A percentile compares a stretch with the other conserved stretches of the same genome.
phyloP scores from a whole-genome alignment of 2,888 invertebrate genomes.

The Rhagonycha lutea region DNA sequence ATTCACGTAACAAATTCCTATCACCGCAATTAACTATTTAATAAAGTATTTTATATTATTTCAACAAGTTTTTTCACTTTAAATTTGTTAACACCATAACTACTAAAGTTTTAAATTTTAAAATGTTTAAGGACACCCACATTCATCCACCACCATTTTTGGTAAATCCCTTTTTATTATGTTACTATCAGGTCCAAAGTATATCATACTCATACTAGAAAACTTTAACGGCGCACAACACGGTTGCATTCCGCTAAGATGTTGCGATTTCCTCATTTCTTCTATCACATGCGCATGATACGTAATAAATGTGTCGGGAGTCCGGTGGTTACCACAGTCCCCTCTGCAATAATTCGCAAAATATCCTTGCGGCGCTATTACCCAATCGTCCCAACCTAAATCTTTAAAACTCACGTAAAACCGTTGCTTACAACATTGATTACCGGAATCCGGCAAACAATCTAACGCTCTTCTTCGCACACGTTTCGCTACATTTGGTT shows the following conservation, averaged over 20 bases:
- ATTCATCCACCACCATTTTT: constrained; percentile 95
- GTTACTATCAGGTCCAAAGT: constrained; percentile 86
- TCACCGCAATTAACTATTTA: constrained; percentile 22
- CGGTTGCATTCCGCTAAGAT: constrained; percentile 79
- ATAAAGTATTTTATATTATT: constrained; percentile 12
- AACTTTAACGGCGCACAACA: constrained; percentile 93
- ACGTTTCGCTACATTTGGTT: constrained; percentile 68
- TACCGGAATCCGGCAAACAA: constrained; percentile 71
- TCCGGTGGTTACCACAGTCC: constrained; percentile 79
- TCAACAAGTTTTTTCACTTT: constrained; percentile 19
- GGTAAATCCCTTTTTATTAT: constrained; percentile 93
- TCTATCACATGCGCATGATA: constrained; percentile 92
- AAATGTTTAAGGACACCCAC: constrained; percentile 80
- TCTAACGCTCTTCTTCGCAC: constrained; percentile 83
- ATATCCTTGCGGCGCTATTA: constrained; percentile 82
- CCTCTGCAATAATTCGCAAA: constrained; percentile 94
- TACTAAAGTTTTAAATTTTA: constrained; percentile 14
- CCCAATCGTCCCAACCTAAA: constrained; percentile 95
- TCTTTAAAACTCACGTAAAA: constrained; percentile 92
- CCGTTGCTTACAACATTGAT: constrained; percentile 85
- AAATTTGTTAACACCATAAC: constrained; percentile 31
- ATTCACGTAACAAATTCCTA: constrained; percentile 14
- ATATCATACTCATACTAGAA: constrained; percentile 89
- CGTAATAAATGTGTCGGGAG: constrained; percentile 81
- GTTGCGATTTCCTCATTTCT: constrained; percentile 80